These are phyloP conservation scores for Melanchra persicariae DNA, from an alignment of 2,888 invertebrate genomes.

Conservation along the genomic window DNA sequence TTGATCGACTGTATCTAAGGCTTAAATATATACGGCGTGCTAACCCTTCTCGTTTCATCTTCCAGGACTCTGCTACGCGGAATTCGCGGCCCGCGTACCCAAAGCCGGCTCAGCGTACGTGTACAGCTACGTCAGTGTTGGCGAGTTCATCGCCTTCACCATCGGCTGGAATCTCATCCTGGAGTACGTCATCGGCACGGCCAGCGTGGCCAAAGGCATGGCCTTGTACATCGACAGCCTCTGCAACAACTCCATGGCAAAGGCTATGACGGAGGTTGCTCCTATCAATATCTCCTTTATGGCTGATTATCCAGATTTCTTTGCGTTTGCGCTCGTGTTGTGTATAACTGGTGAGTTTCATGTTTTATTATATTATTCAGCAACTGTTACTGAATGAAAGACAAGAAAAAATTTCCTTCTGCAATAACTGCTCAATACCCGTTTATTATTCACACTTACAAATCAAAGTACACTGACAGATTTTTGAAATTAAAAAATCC, in stretches of 20 bases:
- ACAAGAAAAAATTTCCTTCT: too few species aligned
- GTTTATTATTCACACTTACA: too few species aligned
- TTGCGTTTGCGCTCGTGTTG: conserved; percentile 93
- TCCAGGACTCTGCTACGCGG: conserved; percentile 96
- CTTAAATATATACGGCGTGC: background rate
- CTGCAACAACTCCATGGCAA: conserved; percentile 92
- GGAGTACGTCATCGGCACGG: conserved; percentile 96
- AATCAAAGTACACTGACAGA: too few species aligned
- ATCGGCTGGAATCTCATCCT: conserved; percentile 98
- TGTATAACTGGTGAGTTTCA: conserved; percentile 91
- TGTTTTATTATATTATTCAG: background rate
- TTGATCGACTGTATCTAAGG: background rate
- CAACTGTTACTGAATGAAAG: too few species aligned
- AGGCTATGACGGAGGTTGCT: conserved; percentile 91
- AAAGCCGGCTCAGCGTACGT: conserved; percentile 98
- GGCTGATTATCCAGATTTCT: conserved; percentile 94
- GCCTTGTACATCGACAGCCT: conserved; percentile 95
- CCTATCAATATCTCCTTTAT: conserved; percentile 92
- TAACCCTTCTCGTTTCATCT: conserved; percentile 15
- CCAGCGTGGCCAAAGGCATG: conserved; percentile 95
- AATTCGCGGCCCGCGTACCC: conserved; percentile 96
- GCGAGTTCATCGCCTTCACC: conserved; percentile 97
- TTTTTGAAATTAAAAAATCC: too few species aligned
- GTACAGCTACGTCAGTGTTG: conserved; percentile 97
- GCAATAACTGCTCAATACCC: too few species aligned